phyloP scores from a whole-genome alignment of 2,888 invertebrate genomes.

The Saturnia pavonia region DNA sequence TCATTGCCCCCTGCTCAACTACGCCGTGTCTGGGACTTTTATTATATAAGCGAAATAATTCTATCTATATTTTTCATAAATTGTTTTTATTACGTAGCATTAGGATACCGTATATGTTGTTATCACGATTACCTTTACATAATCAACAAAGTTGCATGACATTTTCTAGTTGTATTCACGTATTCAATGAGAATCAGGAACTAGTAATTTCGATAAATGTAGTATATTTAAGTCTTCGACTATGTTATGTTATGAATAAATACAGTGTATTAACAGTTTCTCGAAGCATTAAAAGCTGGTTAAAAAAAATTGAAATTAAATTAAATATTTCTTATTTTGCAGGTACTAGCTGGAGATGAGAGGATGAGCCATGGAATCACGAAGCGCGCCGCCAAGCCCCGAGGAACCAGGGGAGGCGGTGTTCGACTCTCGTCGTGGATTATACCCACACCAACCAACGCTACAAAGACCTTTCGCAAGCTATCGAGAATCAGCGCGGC shows the following conservation, averaged over 20 bases:
- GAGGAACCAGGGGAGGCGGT: conserved; percentile 83
- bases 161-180: background rate
- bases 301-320: background rate
- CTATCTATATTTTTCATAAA: conserved; percentile 21
- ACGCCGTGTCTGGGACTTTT: conserved; percentile 50
- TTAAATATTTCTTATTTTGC: conserved; percentile 47
- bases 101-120: background rate
- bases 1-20: conserved; percentile 71
- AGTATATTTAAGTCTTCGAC: too few relatives aligned
- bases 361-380: conserved; percentile 82
- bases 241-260: background rate
- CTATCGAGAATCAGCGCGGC: conserved; percentile 68
- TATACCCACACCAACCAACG: conserved; percentile 83
- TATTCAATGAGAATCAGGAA: too few relatives aligned
- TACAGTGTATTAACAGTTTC: background rate
- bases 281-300: background rate
- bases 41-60: conserved; percentile 54
- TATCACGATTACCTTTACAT: background rate
- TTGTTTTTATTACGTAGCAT: background rate
- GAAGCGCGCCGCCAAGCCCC: conserved; percentile 82
- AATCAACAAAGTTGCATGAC: background rate
- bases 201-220: too few relatives aligned
- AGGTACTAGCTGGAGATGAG: conserved; percentile 68
- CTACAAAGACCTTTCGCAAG: conserved; percentile 74
- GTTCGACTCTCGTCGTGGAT: conserved; percentile 89